Evolutionary conservation across 2,797 vertebrate species (phyloP), one percentile per base, ranked within the genome.

Genomic region (Otolemur crassicaudatus): DNA sequence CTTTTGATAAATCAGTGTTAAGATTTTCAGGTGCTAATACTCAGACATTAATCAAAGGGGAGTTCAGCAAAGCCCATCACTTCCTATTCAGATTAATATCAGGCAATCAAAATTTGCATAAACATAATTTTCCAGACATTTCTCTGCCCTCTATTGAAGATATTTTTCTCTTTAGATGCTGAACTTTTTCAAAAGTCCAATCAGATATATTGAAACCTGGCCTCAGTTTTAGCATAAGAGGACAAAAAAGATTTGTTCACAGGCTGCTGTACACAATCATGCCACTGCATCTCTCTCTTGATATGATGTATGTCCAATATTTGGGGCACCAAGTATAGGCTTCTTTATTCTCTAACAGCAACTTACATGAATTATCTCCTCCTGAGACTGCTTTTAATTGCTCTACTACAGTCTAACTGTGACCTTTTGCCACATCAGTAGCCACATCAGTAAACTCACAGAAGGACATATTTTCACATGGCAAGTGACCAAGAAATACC

Each of bases 61-160:
- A 13, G 80, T 90, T 92, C 40, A 87, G 58, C 61, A 92, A 95
- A 90, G 53, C 40, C 65, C 46, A 10, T 94, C 94, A 63, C 89
- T 95, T 94, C 86, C 80, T 93, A 76, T 53, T 90, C 63, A 94
- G 6, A 89, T 90, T 81, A 93, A 63, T 88, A 82, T 89, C 75
- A 82, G 86, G 27, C 25, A 80, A 43, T 72, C 87, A 20, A 46
- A 94, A 91, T 90, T 92, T 94, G 63, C 8, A 53, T 89, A 46
- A 40, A 76, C n/a, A n/a, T 87, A 90, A 94, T 56, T 84, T 97
- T 22, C 23, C 23, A 96, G 53, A 82, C n/a, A 69, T 91, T 85
- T 88, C n/a, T 92, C 56, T 90, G 65, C 27, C 88, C 43, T 61
- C 63, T 87, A 87, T 37, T 87, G 60, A 96, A 82, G 31, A 69